These are phyloP conservation scores for Sylvilagus bachmani DNA, from an alignment of 2,113 vertebrate genomes.

Conservation along the genomic window DNA sequence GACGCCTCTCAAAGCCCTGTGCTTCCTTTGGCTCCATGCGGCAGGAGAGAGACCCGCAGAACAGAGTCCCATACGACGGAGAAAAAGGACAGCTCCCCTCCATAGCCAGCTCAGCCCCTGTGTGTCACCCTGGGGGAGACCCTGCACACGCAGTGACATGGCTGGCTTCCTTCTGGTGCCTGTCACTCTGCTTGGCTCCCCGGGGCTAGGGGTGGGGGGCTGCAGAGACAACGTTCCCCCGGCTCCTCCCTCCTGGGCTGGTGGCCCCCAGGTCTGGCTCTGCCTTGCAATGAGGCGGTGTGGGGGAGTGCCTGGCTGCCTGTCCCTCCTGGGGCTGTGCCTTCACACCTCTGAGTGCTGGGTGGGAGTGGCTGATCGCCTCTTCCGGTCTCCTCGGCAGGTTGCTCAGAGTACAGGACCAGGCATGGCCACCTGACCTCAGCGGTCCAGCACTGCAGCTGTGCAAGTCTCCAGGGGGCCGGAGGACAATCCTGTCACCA, in stretches of 20 bases:
- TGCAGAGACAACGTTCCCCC: slow-evolving; percentile 17
- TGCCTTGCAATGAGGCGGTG: neutral
- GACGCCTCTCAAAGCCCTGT: accelerated
- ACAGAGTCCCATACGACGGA: neutral
- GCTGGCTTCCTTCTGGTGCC: neutral
- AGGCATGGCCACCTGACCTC: neutral
- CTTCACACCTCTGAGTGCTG: slow-evolving; percentile 48
- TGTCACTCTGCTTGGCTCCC: neutral
- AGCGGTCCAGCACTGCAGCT: accelerated
- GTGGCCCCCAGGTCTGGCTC: neutral
- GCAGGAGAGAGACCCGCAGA: neutral
- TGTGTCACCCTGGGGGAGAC: neutral
- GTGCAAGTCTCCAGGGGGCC: neutral
- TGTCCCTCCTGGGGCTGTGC: slow-evolving; percentile 10
- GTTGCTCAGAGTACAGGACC: neutral
- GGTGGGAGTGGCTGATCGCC: neutral
- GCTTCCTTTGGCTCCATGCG: neutral
- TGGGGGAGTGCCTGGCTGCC: slow-evolving; percentile 45
- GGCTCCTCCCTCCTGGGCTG: slow-evolving; percentile 10
- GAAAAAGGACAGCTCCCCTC: neutral
- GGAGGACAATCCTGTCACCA: no score
- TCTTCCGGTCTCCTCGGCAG: neutral
- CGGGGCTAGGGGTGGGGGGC: no score
- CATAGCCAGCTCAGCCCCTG: neutral
- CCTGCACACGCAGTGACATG: neutral